These are phyloP conservation scores for Hypercompe scribonia DNA, from an alignment of 2,888 invertebrate species.

Conservation along the genomic window DNA sequence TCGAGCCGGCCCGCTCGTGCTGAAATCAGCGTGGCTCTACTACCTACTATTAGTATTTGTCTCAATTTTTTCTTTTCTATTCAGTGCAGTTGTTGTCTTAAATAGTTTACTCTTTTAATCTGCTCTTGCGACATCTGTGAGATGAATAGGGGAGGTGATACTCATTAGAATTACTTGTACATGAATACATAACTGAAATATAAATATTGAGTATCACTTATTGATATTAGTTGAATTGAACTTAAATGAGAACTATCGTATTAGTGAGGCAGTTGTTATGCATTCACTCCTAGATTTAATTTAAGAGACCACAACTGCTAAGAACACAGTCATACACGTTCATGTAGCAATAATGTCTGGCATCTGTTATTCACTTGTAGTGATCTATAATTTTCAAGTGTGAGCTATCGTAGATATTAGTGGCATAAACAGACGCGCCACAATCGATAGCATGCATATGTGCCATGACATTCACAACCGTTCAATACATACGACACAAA, in stretches of 20 bases:
- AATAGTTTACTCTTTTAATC: too few species aligned
- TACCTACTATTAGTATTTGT: too few species aligned
- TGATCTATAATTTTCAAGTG: conserved; percentile 5
- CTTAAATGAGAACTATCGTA: neutral
- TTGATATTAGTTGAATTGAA: neutral
- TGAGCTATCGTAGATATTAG: conserved; percentile 5
- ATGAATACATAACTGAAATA: too few species aligned
- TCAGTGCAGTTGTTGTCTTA: too few species aligned
- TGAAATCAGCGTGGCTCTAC: too few species aligned
- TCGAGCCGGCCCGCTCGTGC: too few species aligned
- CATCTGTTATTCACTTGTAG: conserved; percentile 1
- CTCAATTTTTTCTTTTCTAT: too few species aligned
- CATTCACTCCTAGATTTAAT: neutral
- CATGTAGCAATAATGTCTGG: neutral
- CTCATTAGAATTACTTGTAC: too few species aligned
- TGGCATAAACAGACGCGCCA: neutral
- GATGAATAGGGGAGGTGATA: too few species aligned
- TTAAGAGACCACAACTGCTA: neutral
- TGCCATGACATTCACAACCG: conserved; percentile 4
- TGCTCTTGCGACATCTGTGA: too few species aligned
- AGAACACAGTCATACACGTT: neutral
- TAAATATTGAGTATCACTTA: too few species aligned
- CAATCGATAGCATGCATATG: conserved; percentile 3
- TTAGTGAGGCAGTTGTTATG: too few species aligned
- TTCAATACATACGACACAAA: neutral